These are phyloP conservation scores for Bos indicus DNA, from an alignment of 2,113 vertebrate species.

Conservation along the genomic window DNA sequence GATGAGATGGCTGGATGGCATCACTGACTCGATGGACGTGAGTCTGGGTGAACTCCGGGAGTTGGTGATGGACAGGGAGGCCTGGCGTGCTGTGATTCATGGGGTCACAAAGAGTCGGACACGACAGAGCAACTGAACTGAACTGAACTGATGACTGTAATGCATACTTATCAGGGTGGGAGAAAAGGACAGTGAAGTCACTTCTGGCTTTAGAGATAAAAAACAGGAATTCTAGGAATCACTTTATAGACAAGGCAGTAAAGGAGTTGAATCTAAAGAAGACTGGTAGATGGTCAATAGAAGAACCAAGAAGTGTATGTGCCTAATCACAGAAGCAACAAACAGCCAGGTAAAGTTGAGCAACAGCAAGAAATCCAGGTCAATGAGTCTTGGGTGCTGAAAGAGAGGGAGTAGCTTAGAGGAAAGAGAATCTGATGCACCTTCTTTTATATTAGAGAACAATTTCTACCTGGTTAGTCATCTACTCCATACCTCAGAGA, in stretches of 20 bases:
- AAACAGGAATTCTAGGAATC: neutral
- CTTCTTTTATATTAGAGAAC: neutral
- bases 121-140: too few species aligned
- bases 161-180: neutral
- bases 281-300: neutral
- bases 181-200: neutral
- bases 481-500: neutral
- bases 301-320: neutral
- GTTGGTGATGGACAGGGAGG: too few species aligned
- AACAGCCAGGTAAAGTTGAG: neutral
- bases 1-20: too few species aligned
- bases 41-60: too few species aligned
- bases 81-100: too few species aligned
- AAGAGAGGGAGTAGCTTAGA: neutral
- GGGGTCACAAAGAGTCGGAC: too few species aligned
- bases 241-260: neutral
- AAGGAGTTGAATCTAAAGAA: neutral
- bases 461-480: neutral
- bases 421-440: neutral
- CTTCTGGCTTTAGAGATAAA: neutral
- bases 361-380: neutral
- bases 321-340: neutral
- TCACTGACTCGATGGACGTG: too few species aligned
- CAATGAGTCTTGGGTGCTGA: neutral
- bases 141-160: neutral